These are phyloP conservation scores for Hyperoplus immaculatus DNA, from an alignment of 2,797 vertebrate genomes.

Conservation along the genomic window DNA sequence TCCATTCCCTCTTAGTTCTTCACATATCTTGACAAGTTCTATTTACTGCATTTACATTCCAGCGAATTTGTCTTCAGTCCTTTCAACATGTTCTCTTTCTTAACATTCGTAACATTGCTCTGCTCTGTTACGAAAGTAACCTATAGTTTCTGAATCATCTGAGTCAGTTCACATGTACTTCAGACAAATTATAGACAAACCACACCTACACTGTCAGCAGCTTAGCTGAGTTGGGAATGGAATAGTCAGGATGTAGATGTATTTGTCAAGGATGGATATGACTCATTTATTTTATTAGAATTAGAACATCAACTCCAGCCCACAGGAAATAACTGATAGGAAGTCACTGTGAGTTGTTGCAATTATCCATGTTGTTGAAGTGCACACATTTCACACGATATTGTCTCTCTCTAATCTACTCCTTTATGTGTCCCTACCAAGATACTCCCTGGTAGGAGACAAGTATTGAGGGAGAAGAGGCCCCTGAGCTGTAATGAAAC, in stretches of 20 bases:
- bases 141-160: neutral
- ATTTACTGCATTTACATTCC: neutral
- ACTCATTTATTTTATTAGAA: neutral
- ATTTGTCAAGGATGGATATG: neutral
- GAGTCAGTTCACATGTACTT: neutral
- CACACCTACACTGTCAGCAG: neutral
- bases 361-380: constrained; percentile 1
- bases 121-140: no score
- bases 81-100: neutral
- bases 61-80: neutral
- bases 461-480: constrained; percentile 41
- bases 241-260: neutral
- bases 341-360: neutral
- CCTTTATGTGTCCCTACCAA: constrained; percentile 16
- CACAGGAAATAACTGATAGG: neutral
- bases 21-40: neutral
- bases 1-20: neutral
- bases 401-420: neutral
- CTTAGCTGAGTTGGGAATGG: neutral
- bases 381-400: neutral
- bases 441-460: constrained; percentile 23
- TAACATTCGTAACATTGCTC: no score
- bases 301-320: neutral
- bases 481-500: constrained; percentile 34
- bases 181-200: no score